Percentiles rank a stretch among this genome's conserved stretches.
These are phyloP conservation scores for Coryphaenoides rupestris DNA, from an alignment of 2,113 vertebrate genomes.

Conservation along the genomic window DNA sequence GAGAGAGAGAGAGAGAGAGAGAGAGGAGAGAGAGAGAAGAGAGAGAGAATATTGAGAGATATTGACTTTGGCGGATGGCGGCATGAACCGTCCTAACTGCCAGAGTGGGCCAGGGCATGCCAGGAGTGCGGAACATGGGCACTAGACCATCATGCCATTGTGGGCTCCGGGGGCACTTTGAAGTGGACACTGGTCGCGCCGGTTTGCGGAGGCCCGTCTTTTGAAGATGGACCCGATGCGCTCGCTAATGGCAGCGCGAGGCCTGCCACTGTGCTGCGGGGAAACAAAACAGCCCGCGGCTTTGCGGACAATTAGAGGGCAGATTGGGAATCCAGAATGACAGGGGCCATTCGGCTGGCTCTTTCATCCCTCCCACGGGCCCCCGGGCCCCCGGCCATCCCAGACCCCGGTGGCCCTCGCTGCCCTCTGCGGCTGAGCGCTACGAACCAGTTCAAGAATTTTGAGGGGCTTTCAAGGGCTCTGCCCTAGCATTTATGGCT, in stretches of 20 bases:
- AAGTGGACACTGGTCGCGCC: conserved; percentile 67
- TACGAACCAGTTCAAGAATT: conserved; percentile 73
- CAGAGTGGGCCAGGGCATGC: conserved; percentile 34
- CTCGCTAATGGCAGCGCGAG: conserved; percentile 74
- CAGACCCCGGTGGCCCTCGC: conserved; percentile 43
- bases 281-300: conserved; percentile 72
- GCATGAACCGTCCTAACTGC: conserved; percentile 31
- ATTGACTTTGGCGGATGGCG: conserved; percentile 8
- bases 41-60: neutral
- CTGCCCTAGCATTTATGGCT: conserved; percentile 56
- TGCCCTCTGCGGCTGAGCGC: conserved; percentile 49
- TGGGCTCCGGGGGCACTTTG: conserved; percentile 51
- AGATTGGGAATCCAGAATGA: conserved; percentile 71
- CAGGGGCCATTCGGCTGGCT: conserved; percentile 60
- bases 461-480: conserved; percentile 47
- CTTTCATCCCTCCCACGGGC: conserved; percentile 61
- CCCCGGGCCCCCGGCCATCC: conserved; percentile 13
- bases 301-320: conserved; percentile 74
- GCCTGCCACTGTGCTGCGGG: conserved; percentile 59
- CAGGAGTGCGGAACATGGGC: conserved; percentile 50
- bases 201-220: conserved; percentile 50
- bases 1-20: conserved; percentile 2
- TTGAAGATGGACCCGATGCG: conserved; percentile 71
- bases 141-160: conserved; percentile 59
- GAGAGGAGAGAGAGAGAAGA: no score